Conservation (phyloP, 2,888 invertebrate species). For the Omphaloscelis lunosa region DNA sequence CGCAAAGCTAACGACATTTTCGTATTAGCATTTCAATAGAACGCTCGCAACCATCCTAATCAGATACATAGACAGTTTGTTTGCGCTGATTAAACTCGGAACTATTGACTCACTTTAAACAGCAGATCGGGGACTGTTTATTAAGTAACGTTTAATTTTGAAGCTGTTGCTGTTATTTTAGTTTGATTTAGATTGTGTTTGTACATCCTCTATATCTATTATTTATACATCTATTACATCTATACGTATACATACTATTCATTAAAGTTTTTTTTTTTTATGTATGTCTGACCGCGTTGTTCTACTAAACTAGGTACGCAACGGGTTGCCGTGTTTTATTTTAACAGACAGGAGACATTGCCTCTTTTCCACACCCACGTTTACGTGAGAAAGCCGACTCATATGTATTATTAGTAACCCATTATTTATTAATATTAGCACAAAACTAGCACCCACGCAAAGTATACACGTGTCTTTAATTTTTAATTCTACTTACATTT, state of each 20-base stretch:
- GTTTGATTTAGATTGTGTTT: background rate
- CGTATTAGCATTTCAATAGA: conserved; percentile 41
- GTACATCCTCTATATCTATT: too few relatives aligned
- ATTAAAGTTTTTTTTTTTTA: too few relatives aligned
- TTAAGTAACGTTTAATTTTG: conserved; percentile 14
- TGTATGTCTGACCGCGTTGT: too few relatives aligned
- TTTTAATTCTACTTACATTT: conserved; percentile 2
- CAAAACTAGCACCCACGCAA: too few relatives aligned
- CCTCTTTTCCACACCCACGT: too few relatives aligned
- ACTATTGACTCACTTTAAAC: conserved; percentile 52
- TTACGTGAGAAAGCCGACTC: too few relatives aligned
- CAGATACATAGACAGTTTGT: conserved; percentile 33
- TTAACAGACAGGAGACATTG: too few relatives aligned
- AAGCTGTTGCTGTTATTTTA: conserved; percentile 10
- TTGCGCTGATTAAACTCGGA: conserved; percentile 48
- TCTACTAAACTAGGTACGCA: too few relatives aligned
- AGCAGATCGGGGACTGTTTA: conserved; percentile 16
- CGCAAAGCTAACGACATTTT: conserved; percentile 1
- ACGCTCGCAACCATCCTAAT: conserved; percentile 32
- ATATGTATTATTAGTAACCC: too few relatives aligned
- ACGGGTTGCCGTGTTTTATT: too few relatives aligned
- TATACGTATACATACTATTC: too few relatives aligned
- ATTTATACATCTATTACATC: too few relatives aligned
- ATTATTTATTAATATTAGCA: background rate
- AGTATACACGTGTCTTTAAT: background rate